Conservation (phyloP, 2,113 vertebrate genomes). For the Oreochromis tanganicae region DNA sequence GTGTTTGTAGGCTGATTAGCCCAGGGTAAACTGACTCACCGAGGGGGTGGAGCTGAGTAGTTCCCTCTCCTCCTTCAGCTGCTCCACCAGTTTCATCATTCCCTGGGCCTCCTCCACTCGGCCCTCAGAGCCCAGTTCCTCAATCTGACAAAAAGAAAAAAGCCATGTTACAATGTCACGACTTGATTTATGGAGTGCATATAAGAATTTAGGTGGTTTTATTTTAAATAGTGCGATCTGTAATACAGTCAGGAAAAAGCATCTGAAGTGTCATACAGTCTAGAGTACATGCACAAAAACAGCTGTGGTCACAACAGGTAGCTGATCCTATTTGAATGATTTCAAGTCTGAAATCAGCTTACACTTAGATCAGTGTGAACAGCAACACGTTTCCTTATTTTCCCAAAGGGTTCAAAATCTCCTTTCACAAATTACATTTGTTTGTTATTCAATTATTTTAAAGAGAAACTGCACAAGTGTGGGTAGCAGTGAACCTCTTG, state of each 20-base stretch:
- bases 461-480: not conserved
- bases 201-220: not conserved
- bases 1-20: not conserved
- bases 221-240: not conserved
- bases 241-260: not conserved
- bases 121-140: slow-evolving; percentile 95
- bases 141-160: slow-evolving; percentile 75
- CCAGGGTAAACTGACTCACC: slow-evolving; percentile 72
- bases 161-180: not conserved
- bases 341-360: not conserved
- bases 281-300: not conserved
- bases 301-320: not conserved
- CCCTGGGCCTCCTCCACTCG: slow-evolving; percentile 98
- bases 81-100: slow-evolving; percentile 99
- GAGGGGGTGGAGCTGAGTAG: slow-evolving; percentile 90
- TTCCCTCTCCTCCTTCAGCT: slow-evolving; percentile 95
- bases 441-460: not conserved
- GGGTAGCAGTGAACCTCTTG: not conserved
- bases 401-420: not conserved
- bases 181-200: not conserved
- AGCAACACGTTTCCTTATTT: not conserved
- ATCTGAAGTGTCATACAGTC: not conserved
- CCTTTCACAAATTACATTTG: not conserved
- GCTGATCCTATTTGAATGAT: not conserved
- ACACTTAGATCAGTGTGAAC: not conserved